Evolutionary conservation across 2,888 invertebrate species (phyloP).

Genomic region (Lomographa bimaculata): DNA sequence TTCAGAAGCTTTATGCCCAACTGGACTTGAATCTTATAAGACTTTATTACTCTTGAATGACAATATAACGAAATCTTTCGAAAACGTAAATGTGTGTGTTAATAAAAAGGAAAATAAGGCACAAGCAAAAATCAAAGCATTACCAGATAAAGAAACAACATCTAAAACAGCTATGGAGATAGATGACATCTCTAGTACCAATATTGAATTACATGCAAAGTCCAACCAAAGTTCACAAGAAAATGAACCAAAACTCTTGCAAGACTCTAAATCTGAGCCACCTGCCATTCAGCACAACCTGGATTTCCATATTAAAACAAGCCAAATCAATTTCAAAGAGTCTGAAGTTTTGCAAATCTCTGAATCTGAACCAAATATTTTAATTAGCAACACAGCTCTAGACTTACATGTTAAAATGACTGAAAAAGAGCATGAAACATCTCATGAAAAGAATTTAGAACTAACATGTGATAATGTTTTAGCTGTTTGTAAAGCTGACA

Average conservation of each 20-base stretch:
- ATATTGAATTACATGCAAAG: too few relatives aligned
- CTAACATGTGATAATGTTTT: too few relatives aligned
- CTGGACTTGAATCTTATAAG: neutral
- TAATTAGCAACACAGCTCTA: neutral
- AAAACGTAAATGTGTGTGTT: neutral
- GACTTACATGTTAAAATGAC: neutral
- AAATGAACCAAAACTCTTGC: too few relatives aligned
- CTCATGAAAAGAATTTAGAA: too few relatives aligned
- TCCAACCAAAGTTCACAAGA: too few relatives aligned
- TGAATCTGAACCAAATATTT: neutral
- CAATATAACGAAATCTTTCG: neutral
- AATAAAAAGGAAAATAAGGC: neutral
- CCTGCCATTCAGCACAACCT: too few relatives aligned
- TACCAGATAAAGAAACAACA: too few relatives aligned
- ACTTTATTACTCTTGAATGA: neutral
- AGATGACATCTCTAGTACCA: too few relatives aligned
- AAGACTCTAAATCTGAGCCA: too few relatives aligned
- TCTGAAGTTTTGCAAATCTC: neutral
- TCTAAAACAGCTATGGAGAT: too few relatives aligned
- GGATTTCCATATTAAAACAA: neutral
- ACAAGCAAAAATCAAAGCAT: neutral
- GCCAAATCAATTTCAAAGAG: neutral
- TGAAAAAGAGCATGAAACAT: too few relatives aligned
- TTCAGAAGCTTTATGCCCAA: neutral
- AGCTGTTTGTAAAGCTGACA: too few relatives aligned